Base-by-base conservation (phyloP, 2,797 vertebrate genomes). In the Urophycis tenuis region DNA sequence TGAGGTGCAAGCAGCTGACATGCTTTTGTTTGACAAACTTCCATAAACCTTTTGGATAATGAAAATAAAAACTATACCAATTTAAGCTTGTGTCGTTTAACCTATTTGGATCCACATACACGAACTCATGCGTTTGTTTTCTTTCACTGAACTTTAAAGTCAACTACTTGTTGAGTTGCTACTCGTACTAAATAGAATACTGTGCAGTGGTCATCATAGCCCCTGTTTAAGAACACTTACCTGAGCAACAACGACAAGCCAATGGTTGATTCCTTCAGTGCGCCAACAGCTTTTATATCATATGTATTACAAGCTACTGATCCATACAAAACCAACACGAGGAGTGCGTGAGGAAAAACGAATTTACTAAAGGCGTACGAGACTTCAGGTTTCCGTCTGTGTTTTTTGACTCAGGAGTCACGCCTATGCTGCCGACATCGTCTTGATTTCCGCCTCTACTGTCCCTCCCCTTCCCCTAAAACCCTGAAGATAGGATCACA, bases 381-480 rank as follows among this genome's bases (percentile, higher is more conserved):
- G 45, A 1, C 45, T 53, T 9, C 3, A 5, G 17, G 45, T 53
- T 19, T 12, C 53, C 9, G 53, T n/a, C 22, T n/a, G 53, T 25
- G 53, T 60, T 72, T 39, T 22, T 53, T 34, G 74, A 77, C 41
- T 34, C 39, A 32, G 33, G 67, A 71, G 19, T 72, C 70, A 77
- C 1, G 71, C 72, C 64, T 25, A 31, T 73, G 41, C 30, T 22
- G 22, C 30, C 25, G 19, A 17, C 78, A 74, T 82, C 64, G 77
- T 75, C 81, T 82, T 79, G 1, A 32, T 85, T 90, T 91, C 89
- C 88, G 89, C 83, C 6, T 10, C 49, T 64, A 7, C 32, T 60
- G 74, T 35, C 86, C 85, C 84, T 78, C 87, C 89, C 78, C 82
- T 60, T 81, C 78, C 81, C 81, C 74, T 41, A 33, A 0, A 2